Evolutionary conservation across 2,888 invertebrate species (phyloP).

Genomic region (Troglohyphantes excavatus): DNA sequence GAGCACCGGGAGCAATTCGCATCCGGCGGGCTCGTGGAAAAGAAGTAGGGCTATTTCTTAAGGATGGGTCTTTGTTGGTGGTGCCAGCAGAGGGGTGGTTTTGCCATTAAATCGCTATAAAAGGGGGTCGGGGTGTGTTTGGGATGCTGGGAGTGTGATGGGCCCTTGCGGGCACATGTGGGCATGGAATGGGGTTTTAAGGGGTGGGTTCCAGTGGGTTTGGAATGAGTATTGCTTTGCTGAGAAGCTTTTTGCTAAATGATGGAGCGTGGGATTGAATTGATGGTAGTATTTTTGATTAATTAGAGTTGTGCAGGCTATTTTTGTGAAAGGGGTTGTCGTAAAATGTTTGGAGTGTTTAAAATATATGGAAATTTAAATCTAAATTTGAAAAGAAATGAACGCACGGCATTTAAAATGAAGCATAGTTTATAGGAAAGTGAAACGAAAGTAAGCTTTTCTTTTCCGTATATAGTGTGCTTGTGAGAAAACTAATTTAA

Average conservation of each 20-base stretch:
- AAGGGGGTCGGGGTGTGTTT: constrained; percentile 54
- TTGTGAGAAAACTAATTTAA: too few species aligned
- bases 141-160: constrained; percentile 46
- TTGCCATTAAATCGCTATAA: constrained; percentile 69
- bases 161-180: constrained; percentile 44
- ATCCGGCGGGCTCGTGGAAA: constrained; percentile 58
- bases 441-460: too few species aligned
- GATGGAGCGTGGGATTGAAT: background rate
- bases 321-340: too few species aligned
- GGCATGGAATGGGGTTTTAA: constrained; percentile 47
- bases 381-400: too few species aligned
- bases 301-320: too few species aligned
- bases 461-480: too few species aligned
- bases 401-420: too few species aligned
- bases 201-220: background rate
- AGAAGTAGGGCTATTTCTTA: constrained; percentile 49
- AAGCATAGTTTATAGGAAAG: too few species aligned
- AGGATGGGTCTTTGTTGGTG: constrained; percentile 47
- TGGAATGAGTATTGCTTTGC: background rate
- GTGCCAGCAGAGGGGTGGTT: constrained; percentile 30
- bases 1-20: constrained; percentile 63
- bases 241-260: background rate
- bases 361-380: too few species aligned
- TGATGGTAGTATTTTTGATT: too few species aligned
- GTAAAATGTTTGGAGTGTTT: too few species aligned